These are phyloP conservation scores for Brachypodius melanocephalos DNA, from an alignment of 2,113 vertebrate species.

Conservation along the genomic window DNA sequence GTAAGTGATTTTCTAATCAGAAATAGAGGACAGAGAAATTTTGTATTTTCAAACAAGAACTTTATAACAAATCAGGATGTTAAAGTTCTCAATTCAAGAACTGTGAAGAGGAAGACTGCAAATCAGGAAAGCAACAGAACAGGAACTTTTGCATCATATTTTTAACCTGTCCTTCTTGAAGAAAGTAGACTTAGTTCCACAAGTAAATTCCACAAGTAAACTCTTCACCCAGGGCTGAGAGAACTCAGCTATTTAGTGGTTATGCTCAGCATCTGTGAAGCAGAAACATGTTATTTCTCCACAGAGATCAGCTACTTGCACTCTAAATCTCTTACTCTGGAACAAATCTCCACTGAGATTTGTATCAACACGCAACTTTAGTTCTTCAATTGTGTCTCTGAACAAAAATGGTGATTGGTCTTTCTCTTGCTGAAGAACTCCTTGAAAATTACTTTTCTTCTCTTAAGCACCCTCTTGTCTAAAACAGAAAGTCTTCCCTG, in stretches of 20 bases:
- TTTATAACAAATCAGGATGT: not conserved
- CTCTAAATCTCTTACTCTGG: not conserved
- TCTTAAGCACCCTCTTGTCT: not conserved
- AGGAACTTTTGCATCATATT: not conserved
- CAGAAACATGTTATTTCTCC: not conserved
- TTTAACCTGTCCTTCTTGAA: not conserved
- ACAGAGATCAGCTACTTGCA: not conserved
- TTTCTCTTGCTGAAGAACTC: not conserved
- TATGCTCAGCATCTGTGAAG: not conserved
- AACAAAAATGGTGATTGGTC: slow-evolving; percentile 49
- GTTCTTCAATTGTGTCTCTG: not conserved
- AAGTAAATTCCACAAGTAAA: not conserved
- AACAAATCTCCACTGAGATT: not conserved
- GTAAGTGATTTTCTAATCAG: not conserved
- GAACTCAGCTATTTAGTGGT: not conserved
- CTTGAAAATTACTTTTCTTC: not conserved
- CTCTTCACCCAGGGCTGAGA: not conserved
- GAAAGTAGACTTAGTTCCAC: not conserved
- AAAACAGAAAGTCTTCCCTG: not conserved
- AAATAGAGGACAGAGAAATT: not conserved
- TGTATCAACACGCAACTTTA: not conserved
- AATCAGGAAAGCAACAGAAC: not conserved
- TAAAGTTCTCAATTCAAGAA: not conserved
- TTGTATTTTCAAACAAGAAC: not conserved
- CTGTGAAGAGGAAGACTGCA: not conserved